A percentile compares a stretch with the other conserved stretches of the same genome.
phyloP scores from a whole-genome alignment of 2,113 vertebrate genomes.

The Anhinga anhinga region DNA sequence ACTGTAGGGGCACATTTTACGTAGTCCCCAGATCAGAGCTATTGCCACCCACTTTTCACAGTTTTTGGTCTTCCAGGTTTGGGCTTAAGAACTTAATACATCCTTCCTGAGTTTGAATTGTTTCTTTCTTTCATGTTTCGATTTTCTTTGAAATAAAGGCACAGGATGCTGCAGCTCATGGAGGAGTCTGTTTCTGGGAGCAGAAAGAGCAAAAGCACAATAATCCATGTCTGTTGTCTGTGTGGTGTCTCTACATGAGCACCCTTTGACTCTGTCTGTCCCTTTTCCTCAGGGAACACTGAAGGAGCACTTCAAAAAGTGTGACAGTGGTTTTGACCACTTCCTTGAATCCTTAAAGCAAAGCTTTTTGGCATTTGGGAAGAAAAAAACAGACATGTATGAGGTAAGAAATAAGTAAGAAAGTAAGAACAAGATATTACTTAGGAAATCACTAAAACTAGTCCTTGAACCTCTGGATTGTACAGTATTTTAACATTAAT shows the following conservation, averaged over 20 bases:
- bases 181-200: not conserved
- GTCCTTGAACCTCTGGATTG: not conserved
- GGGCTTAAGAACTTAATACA: not conserved
- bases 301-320: conserved; percentile 51
- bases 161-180: not conserved
- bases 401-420: conserved; percentile 30
- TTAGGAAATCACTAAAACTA: not conserved
- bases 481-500: not conserved
- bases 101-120: not conserved
- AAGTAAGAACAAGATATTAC: not conserved
- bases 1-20: not conserved
- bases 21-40: not conserved
- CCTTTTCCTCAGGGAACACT: conserved; percentile 37
- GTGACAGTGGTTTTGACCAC: not conserved
- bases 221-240: not conserved
- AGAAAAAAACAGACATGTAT: not conserved
- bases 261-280: not conserved
- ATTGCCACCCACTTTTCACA: not conserved
- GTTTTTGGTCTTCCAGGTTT: not conserved
- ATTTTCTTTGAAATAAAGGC: conserved; percentile 21
- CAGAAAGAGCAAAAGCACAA: not conserved
- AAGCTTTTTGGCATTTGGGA: conserved; percentile 39
- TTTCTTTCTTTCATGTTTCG: conserved; percentile 5
- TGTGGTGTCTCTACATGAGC: not conserved
- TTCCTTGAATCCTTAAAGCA: conserved; percentile 44